These are phyloP conservation scores for Lanistes nyassanus DNA, from an alignment of 1,140 invertebrate species.

Conservation along the genomic window DNA sequence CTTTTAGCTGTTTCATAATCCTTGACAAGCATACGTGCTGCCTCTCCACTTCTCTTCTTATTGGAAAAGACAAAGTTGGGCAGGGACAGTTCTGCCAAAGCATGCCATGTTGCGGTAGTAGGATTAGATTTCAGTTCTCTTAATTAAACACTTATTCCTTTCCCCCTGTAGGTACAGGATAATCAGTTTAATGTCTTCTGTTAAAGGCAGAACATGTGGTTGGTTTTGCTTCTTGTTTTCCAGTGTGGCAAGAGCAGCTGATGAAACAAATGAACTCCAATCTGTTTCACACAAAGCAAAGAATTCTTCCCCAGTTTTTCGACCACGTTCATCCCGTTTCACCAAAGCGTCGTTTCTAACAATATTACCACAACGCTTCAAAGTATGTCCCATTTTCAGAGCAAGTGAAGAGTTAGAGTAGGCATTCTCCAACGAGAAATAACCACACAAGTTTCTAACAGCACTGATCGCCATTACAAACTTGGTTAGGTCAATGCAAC, in stretches of 20 bases:
- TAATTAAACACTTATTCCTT: background rate
- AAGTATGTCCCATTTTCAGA: slow-evolving; percentile 19
- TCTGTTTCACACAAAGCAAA: background rate
- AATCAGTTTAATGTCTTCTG: slow-evolving; percentile 24
- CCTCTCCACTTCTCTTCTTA: slow-evolving; percentile 16
- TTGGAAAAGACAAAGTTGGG: slow-evolving; percentile 30
- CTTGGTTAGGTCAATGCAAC: slow-evolving; percentile 24
- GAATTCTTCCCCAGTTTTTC: slow-evolving; percentile 4
- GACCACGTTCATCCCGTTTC: background rate
- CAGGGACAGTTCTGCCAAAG: slow-evolving; percentile 11
- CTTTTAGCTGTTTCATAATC: slow-evolving; percentile 6
- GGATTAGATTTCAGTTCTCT: background rate
- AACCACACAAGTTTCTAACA: slow-evolving; percentile 9
- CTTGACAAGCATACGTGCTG: background rate
- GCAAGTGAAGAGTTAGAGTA: slow-evolving; percentile 21
- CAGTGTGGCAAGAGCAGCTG: slow-evolving; percentile 16
- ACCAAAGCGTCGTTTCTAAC: slow-evolving; percentile 9
- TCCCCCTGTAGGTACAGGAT: slow-evolving; percentile 13
- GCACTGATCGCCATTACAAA: background rate
- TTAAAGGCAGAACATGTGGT: slow-evolving; percentile 16
- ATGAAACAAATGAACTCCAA: slow-evolving; percentile 26
- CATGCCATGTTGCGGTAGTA: background rate
- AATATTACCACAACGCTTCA: slow-evolving; percentile 25
- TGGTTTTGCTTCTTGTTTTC: slow-evolving; percentile 19
- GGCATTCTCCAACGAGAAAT: background rate